These are phyloP conservation scores for Enoplolaimus lenunculus DNA, from an alignment of 2,888 invertebrate species.

Conservation along the genomic window DNA sequence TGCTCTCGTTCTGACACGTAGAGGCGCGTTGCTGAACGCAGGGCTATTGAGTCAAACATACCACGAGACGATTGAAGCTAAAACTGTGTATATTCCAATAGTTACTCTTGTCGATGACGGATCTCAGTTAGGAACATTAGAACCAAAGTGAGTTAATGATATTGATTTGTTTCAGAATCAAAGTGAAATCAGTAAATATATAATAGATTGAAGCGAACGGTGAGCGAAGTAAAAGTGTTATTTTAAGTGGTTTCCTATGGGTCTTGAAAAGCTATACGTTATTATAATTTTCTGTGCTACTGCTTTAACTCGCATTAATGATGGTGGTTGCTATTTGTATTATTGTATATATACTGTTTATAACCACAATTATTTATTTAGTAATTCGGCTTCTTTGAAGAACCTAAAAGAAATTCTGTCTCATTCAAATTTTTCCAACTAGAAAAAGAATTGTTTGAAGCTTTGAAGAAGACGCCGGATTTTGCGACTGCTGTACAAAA, in stretches of 20 bases:
- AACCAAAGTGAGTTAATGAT: neutral
- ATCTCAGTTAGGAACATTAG: neutral
- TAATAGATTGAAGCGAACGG: no score
- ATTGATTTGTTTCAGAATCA: no score
- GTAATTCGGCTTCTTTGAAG: neutral
- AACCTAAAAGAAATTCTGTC: neutral
- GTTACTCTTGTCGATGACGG: constrained; percentile 23
- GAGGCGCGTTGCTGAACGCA: constrained; percentile 23
- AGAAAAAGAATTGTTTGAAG: neutral
- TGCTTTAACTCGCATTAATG: no score
- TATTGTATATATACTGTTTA: no score
- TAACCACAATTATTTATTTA: no score
- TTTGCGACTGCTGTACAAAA: neutral
- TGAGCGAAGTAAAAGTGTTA: no score
- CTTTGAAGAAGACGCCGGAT: neutral
- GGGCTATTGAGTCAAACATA: constrained; percentile 41
- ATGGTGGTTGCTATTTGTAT: no score
- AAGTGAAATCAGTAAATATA: no score
- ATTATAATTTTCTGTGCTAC: no score
- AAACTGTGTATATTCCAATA: constrained; percentile 40
- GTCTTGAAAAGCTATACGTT: no score
- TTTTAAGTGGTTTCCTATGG: no score
- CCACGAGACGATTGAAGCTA: constrained; percentile 33
- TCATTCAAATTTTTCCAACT: no score
- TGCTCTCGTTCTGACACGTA: constrained; percentile 36